phyloP scores from a whole-genome alignment of 1,140 invertebrate species.

The Reticulitermes speratus region DNA sequence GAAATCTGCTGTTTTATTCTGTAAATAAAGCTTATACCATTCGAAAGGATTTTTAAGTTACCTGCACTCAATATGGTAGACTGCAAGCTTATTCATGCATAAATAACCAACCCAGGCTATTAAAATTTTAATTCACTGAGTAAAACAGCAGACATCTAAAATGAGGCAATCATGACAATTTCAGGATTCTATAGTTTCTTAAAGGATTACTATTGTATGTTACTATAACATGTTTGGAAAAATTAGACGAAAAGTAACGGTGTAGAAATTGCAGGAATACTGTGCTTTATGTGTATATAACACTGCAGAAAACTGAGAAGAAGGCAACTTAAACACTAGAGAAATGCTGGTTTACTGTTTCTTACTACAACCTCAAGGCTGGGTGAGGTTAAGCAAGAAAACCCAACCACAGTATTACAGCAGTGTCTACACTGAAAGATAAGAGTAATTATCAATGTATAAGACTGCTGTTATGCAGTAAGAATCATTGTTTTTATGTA shows the following conservation, averaged over 20 bases:
- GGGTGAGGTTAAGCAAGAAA: neutral
- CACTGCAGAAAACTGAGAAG: neutral
- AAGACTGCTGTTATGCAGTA: slow-evolving; percentile 1
- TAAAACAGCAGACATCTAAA: slow-evolving; percentile 3
- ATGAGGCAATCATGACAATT: neutral
- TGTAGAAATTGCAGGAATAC: neutral
- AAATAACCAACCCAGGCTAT: slow-evolving; percentile 14
- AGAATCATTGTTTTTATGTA: neutral
- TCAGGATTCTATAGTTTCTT: slow-evolving; percentile 16
- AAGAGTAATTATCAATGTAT: neutral
- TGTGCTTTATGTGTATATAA: neutral
- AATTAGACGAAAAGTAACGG: neutral
- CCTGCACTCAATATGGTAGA: neutral
- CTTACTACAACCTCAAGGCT: neutral
- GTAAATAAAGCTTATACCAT: neutral
- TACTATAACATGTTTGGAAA: neutral
- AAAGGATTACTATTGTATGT: neutral
- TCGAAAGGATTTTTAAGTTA: neutral
- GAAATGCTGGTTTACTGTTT: too few species aligned
- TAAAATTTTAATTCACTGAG: slow-evolving; percentile 16
- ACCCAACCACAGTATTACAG: neutral
- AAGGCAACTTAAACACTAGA: neutral
- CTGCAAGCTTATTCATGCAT: neutral
- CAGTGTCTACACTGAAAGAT: neutral
- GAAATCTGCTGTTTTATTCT: slow-evolving; percentile 5